A percentile compares a stretch with the other conserved stretches of the same genome.
Conservation (phyloP, 2,888 invertebrate species). For the Hemistola chrysoprasaria region DNA sequence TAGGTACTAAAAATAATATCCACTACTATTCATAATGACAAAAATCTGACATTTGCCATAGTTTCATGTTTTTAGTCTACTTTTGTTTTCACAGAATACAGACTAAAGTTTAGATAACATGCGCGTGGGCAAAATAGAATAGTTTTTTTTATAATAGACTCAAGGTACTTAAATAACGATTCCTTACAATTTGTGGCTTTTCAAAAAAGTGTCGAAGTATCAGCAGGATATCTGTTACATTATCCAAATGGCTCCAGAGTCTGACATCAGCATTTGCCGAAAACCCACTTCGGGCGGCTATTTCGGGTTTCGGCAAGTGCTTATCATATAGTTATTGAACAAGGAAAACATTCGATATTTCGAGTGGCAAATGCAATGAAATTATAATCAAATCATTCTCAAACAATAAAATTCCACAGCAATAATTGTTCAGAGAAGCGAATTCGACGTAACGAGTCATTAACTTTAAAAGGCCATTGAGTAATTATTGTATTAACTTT, state of each 20-base stretch:
- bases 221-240: slow-evolving; percentile 41
- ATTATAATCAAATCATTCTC: slow-evolving; percentile 1
- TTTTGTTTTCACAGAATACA: no score
- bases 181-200: slow-evolving; percentile 17
- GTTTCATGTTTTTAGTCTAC: no score
- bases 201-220: slow-evolving; percentile 23
- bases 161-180: slow-evolving; percentile 15
- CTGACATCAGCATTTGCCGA: slow-evolving; percentile 68
- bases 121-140: slow-evolving; percentile 10
- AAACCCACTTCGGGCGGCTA: slow-evolving; percentile 55
- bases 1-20: no score
- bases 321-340: slow-evolving; percentile 61
- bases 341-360: slow-evolving; percentile 60
- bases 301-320: slow-evolving; percentile 56
- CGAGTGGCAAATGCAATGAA: slow-evolving; percentile 37
- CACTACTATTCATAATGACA: no score
- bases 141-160: slow-evolving; percentile 12
- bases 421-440: slow-evolving; percentile 9
- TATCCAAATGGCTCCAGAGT: slow-evolving; percentile 59
- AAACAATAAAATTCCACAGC: neutral
- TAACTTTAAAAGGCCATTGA: slow-evolving; percentile 6
- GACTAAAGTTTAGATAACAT: neutral
- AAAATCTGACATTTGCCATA: no score
- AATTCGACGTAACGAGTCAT: slow-evolving; percentile 9
- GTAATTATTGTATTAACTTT: slow-evolving; percentile 8